Percentiles rank a stretch among this genome's conserved stretches.
Conservation (phyloP, 2,888 invertebrate genomes). For the Glaucopsyche alexis region DNA sequence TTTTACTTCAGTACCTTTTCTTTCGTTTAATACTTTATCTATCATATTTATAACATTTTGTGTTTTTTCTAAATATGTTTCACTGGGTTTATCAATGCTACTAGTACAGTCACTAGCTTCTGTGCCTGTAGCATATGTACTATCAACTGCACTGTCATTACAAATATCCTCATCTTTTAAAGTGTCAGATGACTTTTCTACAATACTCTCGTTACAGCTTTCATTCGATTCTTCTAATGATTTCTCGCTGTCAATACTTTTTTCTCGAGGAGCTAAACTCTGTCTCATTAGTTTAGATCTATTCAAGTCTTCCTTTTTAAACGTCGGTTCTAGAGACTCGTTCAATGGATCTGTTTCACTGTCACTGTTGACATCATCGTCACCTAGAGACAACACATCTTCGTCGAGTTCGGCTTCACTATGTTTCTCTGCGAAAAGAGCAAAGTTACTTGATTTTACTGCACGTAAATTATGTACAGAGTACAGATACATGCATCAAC, state of each 20-base stretch:
- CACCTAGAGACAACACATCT: slow-evolving; percentile 48
- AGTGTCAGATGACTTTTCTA: slow-evolving; percentile 47
- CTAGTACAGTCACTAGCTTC: not conserved
- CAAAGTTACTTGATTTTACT: not conserved
- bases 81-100: not conserved
- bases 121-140: slow-evolving; percentile 32
- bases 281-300: slow-evolving; percentile 47
- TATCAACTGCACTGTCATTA: slow-evolving; percentile 43
- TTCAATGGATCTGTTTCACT: slow-evolving; percentile 51
- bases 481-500: no score
- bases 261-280: slow-evolving; percentile 37
- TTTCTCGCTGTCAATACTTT: slow-evolving; percentile 36
- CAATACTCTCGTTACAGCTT: slow-evolving; percentile 41
- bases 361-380: slow-evolving; percentile 54
- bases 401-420: slow-evolving; percentile 45
- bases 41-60: slow-evolving; percentile 16
- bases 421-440: slow-evolving; percentile 53
- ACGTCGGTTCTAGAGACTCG: slow-evolving; percentile 63
- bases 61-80: slow-evolving; percentile 23
- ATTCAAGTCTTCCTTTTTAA: slow-evolving; percentile 56
- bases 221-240: slow-evolving; percentile 38
- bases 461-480: not conserved
- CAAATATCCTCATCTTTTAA: slow-evolving; percentile 44
- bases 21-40: slow-evolving; percentile 8
- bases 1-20: slow-evolving; percentile 3